Base-by-base conservation (phyloP, 2,888 invertebrate species). In the Terebella lapidaria region DNA sequence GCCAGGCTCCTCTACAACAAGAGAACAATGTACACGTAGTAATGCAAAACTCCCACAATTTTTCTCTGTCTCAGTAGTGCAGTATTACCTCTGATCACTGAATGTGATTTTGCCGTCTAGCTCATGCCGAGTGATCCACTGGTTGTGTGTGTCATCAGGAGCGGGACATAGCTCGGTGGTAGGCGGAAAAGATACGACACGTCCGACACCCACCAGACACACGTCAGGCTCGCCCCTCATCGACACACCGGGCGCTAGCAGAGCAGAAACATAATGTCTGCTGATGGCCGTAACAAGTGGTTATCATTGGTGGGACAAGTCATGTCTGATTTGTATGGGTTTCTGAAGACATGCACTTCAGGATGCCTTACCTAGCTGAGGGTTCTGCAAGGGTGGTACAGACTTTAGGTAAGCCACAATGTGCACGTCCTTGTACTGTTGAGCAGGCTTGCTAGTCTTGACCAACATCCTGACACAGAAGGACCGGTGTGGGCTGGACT, bases 31-130 rank as follows among this genome's bases (percentile, higher is more conserved):
- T 22, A 20, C 18, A 18, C 51, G 20, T 49, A 15, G 10, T 22
- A 22, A 18, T 18, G 10, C 10, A 49, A 49, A 18, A 15, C 15
- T 10, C 15, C 22, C 10, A 22, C 20, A 49, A 49, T 15, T 18
- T 15, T 18, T n/a, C n/a, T n/a, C n/a, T n/a, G n/a, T n/a, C n/a
- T n/a, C n/a, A n/a, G n/a, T n/a, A n/a, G n/a, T n/a, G n/a, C n/a
- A n/a, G n/a, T n/a, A n/a, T 53, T 66, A 83, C 83, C 83, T 81
- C 77, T 93, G 93, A 79, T 94, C 94, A 77, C 91, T 90, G 76
- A 89, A 91, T 55, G 93, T 88, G 67, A 94, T 92, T 53, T 89
- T 86, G 0, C 94, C 93, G 82, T 93, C 92, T 57, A 92, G 86
- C 59, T 90, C 84, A 81, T 94, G 94, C 67, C 93, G 85, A 0